A percentile compares a stretch with the other conserved stretches of the same genome.
Conservation (phyloP, 2,113 vertebrate species). For the Lamprotornis superbus region DNA sequence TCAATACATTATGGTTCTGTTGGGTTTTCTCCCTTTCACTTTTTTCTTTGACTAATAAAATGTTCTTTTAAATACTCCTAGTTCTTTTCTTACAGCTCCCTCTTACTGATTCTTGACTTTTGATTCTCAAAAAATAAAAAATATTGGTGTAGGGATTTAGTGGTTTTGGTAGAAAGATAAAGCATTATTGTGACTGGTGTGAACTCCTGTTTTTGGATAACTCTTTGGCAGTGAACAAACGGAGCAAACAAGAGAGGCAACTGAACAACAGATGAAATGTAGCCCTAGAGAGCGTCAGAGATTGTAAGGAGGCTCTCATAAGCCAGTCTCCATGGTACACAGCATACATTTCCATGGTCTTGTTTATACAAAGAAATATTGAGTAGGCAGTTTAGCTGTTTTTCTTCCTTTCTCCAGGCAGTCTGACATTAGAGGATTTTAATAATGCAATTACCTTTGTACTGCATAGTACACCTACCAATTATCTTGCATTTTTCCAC, state of each 20-base stretch:
- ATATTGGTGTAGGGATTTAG: not conserved
- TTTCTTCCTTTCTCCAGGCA: constrained; percentile 36
- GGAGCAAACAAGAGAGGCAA: not conserved
- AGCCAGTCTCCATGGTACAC: constrained; percentile 27
- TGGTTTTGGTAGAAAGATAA: not conserved
- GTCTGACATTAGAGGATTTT: constrained; percentile 41
- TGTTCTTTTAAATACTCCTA: not conserved
- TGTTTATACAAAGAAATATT: constrained; percentile 42
- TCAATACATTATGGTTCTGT: not conserved
- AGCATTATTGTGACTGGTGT: not conserved
- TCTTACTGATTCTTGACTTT: not conserved
- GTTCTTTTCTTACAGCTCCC: not conserved
- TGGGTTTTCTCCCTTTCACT: not conserved
- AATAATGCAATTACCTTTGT: constrained; percentile 31
- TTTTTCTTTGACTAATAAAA: not conserved
- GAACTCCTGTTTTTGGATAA: not conserved
- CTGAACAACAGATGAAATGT: not conserved
- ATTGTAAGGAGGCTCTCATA: not conserved
- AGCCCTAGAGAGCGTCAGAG: not conserved
- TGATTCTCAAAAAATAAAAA: not conserved
- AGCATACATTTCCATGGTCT: constrained; percentile 28
- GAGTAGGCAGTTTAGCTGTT: constrained; percentile 52
- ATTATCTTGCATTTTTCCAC: not conserved
- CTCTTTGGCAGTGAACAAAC: not conserved
- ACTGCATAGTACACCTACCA: constrained; percentile 44